Percentiles rank a stretch among this genome's conserved stretches.
These are phyloP conservation scores for Tenodera sinensis DNA, from an alignment of 2,888 invertebrate species.

Conservation along the genomic window DNA sequence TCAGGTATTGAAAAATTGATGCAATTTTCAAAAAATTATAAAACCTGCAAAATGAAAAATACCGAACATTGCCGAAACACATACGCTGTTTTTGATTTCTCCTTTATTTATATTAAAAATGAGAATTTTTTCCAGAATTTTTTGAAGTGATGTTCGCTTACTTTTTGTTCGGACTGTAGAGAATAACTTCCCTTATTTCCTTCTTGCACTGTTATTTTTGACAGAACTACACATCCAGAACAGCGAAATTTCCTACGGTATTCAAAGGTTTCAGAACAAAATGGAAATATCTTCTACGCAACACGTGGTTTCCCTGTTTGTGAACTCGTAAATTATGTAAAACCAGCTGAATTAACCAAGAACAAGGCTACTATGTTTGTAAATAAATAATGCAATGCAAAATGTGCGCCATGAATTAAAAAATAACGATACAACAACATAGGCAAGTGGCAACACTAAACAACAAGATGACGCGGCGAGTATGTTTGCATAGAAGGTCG, in stretches of 20 bases:
- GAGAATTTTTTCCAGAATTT: no score
- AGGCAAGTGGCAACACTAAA: background rate
- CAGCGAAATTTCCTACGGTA: background rate
- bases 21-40: no score
- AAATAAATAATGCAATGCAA: background rate
- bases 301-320: background rate
- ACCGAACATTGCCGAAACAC: no score
- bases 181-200: background rate
- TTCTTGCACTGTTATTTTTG: background rate
- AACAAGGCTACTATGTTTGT: background rate
- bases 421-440: background rate
- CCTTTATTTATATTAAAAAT: no score
- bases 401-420: background rate
- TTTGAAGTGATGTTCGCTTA: no score
- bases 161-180: background rate
- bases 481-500: background rate
- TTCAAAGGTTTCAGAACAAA: background rate
- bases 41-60: no score
- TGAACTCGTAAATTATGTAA: background rate
- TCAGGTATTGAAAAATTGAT: no score
- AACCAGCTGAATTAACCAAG: background rate
- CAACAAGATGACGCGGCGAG: background rate
- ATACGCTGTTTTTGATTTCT: no score
- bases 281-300: background rate
- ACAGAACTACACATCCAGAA: background rate